phyloP scores from a whole-genome alignment of 1,140 invertebrate species.

The Bombus turneri region DNA sequence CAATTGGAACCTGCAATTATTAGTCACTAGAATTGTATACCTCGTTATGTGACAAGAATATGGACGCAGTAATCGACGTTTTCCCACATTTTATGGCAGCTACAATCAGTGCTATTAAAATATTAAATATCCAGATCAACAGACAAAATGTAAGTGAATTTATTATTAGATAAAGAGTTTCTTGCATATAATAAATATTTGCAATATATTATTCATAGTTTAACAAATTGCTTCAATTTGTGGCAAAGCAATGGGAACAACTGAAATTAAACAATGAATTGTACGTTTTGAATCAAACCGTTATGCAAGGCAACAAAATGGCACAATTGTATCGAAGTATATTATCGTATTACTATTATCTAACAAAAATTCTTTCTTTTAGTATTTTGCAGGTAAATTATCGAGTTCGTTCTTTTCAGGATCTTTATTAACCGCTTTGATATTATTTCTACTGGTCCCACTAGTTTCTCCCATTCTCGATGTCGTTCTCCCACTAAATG shows the following conservation, averaged over 20 bases:
- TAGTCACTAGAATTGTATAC: neutral
- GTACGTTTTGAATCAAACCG: neutral
- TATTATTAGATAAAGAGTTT: neutral
- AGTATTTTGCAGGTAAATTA: neutral
- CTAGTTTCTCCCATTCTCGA: neutral
- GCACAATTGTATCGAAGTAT: conserved; percentile 13
- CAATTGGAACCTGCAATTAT: neutral
- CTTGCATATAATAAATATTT: neutral
- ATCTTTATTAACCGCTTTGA: neutral
- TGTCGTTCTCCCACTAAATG: neutral
- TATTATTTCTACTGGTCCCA: neutral
- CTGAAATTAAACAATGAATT: neutral
- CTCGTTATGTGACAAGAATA: neutral
- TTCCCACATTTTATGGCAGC: neutral
- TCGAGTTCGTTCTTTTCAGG: neutral
- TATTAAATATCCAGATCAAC: neutral
- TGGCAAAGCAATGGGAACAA: neutral
- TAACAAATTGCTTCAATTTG: neutral
- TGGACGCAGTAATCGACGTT: neutral
- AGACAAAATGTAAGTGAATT: neutral
- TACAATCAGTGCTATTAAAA: neutral
- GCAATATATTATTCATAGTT: conserved; percentile 4
- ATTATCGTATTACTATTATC: neutral
- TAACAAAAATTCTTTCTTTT: neutral
- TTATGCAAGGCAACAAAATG: neutral